These are phyloP conservation scores for Protobothrops flavoviridis DNA, from an alignment of 2,113 vertebrate genomes.

Conservation along the genomic window DNA sequence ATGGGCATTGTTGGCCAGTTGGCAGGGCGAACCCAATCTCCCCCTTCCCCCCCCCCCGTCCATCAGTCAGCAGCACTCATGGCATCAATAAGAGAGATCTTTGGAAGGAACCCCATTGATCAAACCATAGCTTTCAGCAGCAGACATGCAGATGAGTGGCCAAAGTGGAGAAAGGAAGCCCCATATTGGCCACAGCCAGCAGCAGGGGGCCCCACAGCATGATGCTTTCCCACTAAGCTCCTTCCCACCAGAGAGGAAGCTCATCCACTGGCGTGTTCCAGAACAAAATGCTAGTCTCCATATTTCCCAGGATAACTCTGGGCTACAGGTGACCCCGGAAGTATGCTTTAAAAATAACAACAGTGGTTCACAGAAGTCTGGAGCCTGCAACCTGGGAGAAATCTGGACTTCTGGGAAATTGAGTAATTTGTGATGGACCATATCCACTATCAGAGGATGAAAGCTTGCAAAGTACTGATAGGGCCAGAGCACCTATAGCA, in stretches of 20 bases:
- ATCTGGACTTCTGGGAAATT: neutral
- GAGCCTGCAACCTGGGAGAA: neutral
- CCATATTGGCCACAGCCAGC: neutral
- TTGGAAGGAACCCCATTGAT: neutral
- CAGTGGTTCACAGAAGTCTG: neutral
- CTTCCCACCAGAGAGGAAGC: neutral
- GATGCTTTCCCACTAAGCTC: neutral
- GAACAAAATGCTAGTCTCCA: neutral
- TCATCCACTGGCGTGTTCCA: neutral
- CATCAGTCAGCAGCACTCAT: constrained; percentile 13
- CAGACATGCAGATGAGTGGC: neutral
- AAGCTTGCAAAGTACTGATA: too few species aligned
- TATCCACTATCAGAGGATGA: too few species aligned
- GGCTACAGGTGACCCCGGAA: neutral
- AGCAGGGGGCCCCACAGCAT: neutral
- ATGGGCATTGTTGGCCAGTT: constrained; percentile 21
- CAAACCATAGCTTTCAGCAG: neutral
- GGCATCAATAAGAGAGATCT: constrained; percentile 11
- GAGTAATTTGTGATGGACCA: too few species aligned
- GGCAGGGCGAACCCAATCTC: neutral
- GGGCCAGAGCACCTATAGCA: too few species aligned
- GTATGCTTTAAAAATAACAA: neutral
- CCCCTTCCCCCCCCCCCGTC: neutral
- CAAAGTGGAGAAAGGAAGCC: neutral
- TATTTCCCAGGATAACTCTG: neutral